phyloP scores from a whole-genome alignment of 2,888 invertebrate species.

The Chalcosyrphus nemorum region DNA sequence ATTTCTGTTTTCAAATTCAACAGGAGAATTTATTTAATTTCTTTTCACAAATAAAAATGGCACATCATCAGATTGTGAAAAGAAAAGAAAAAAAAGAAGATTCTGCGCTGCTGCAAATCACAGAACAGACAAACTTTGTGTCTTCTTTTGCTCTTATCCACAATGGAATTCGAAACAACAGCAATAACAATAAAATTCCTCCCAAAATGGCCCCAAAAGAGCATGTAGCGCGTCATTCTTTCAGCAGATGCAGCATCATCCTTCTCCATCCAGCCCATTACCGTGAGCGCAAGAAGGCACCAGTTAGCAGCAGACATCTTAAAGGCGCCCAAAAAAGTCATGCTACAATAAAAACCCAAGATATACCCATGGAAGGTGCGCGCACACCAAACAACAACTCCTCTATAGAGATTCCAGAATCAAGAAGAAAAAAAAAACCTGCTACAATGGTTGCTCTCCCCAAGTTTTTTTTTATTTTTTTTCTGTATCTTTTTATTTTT shows the following conservation, averaged over 20 bases:
- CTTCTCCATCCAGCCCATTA: conserved; percentile 52
- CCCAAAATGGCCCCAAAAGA: conserved; percentile 71
- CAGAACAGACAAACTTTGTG: conserved; percentile 22
- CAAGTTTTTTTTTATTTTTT: conserved; percentile 10
- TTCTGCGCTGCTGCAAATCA: conserved; percentile 24
- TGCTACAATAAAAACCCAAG: conserved; percentile 59
- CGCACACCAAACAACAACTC: conserved; percentile 26
- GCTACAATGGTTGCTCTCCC: conserved; percentile 48
- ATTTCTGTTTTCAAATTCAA: background rate
- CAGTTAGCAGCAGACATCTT: conserved; percentile 53
- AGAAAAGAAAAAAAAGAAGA: background rate
- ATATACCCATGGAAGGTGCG: conserved; percentile 38
- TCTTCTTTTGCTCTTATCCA: conserved; percentile 51
- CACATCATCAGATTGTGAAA: background rate
- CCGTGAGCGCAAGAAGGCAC: conserved; percentile 10
- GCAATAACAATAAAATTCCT: conserved; percentile 70
- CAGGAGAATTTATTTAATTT: background rate
- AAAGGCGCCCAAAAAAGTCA: conserved; percentile 70
- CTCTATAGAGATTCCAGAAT: conserved; percentile 47
- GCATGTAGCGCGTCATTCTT: conserved; percentile 69
- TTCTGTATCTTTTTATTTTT: conserved; percentile 19
- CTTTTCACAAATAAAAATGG: background rate
- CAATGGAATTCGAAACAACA: conserved; percentile 67
- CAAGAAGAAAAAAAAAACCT: too few relatives aligned
- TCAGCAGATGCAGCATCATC: conserved; percentile 59